phyloP scores from a whole-genome alignment of 2,888 invertebrate genomes.

The Zygothrica quintamaculata region DNA sequence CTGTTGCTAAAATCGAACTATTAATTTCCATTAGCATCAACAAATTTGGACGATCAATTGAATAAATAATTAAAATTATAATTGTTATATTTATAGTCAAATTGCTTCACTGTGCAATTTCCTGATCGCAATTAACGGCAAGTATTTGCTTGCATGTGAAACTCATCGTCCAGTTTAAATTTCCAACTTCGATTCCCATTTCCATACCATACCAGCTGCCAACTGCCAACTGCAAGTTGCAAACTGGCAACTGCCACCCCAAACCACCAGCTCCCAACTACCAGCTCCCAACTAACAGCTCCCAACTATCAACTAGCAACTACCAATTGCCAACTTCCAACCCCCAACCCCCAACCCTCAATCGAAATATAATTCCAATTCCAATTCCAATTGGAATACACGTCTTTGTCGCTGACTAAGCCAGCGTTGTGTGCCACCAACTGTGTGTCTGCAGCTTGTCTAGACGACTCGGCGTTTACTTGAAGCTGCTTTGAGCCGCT shows the following conservation, averaged over 20 bases:
- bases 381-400: constrained; percentile 4
- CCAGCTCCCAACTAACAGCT: no score
- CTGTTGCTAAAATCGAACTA: no score
- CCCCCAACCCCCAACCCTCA: background rate
- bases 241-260: no score
- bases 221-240: no score
- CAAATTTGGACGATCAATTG: no score
- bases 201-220: no score
- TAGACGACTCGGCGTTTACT: constrained; percentile 35
- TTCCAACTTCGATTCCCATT: background rate
- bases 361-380: constrained; percentile 18
- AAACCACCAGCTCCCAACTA: no score
- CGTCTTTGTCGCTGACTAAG: constrained; percentile 38
- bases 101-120: constrained; percentile 1
- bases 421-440: constrained; percentile 13
- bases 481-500: constrained; percentile 11
- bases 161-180: constrained; percentile 3
- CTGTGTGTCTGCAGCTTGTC: constrained; percentile 34
- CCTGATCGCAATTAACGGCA: background rate
- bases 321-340: no score
- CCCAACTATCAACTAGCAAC: no score
- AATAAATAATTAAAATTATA: no score
- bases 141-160: background rate
- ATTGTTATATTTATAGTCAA: background rate
- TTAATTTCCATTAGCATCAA: no score